Conservation (phyloP, 2,888 invertebrate species). For the Andrena camellia region DNA sequence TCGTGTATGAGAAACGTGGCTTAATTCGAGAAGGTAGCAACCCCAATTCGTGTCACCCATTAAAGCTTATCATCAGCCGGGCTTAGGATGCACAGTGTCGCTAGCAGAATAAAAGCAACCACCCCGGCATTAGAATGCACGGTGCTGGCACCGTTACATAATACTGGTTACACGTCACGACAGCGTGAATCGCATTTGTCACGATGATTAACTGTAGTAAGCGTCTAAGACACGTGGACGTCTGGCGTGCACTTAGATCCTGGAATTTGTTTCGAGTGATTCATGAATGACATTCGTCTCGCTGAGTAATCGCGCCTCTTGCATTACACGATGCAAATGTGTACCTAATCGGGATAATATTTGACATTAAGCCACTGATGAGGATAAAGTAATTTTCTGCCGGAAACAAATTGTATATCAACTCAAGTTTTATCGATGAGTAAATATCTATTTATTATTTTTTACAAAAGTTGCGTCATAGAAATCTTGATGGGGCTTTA, state of each 20-base stretch:
- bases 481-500: too few species aligned
- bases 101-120: conserved; percentile 21
- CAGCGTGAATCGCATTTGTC: conserved; percentile 13
- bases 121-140: neutral
- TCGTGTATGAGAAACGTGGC: neutral
- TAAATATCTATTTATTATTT: neutral
- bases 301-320: neutral
- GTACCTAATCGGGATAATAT: neutral
- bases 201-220: conserved; percentile 1
- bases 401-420: too few species aligned
- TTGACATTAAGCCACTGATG: neutral
- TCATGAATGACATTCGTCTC: neutral
- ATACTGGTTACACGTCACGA: neutral
- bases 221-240: neutral
- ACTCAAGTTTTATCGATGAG: neutral
- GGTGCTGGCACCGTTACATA: conserved; percentile 1
- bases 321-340: neutral
- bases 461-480: too few species aligned
- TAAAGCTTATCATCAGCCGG: neutral
- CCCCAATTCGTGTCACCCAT: neutral
- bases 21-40: neutral
- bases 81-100: neutral
- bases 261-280: neutral
- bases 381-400: too few species aligned
- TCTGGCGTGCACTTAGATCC: neutral